phyloP scores from a whole-genome alignment of 1,140 invertebrate genomes.

The Trichonephila clavipes region DNA sequence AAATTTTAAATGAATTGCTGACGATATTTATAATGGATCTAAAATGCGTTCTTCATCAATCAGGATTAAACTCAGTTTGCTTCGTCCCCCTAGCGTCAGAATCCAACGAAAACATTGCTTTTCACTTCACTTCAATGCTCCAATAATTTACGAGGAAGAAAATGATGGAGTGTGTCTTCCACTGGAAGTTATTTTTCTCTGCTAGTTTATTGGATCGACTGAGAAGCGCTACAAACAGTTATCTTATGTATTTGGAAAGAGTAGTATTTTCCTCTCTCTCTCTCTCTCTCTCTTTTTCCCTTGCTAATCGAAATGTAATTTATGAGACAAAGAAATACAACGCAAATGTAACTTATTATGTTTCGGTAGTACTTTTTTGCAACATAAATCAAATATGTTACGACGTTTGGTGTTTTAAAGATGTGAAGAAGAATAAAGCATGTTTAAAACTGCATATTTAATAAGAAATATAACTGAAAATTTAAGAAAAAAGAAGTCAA shows the following conservation, averaged over 20 bases:
- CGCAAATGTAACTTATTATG: too few relatives aligned
- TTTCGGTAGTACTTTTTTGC: too few relatives aligned
- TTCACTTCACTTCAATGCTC: not conserved
- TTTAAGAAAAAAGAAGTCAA: too few relatives aligned
- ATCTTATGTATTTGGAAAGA: not conserved
- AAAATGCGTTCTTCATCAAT: slow-evolving; percentile 27
- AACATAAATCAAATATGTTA: too few relatives aligned
- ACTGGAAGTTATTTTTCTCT: slow-evolving; percentile 7
- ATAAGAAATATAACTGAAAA: too few relatives aligned
- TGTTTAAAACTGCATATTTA: too few relatives aligned
- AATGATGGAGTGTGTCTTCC: not conserved
- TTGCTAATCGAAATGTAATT: not conserved
- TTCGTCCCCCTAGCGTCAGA: not conserved
- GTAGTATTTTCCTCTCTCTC: not conserved
- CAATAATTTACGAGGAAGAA: slow-evolving; percentile 10
- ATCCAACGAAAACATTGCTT: not conserved
- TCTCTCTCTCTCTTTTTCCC: too few relatives aligned
- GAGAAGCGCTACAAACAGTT: not conserved
- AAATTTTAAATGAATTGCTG: slow-evolving; percentile 39
- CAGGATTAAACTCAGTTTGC: not conserved
- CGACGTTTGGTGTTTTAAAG: too few relatives aligned
- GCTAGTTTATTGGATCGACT: not conserved
- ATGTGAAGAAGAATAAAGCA: too few relatives aligned
- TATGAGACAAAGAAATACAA: not conserved
- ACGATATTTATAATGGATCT: slow-evolving; percentile 52